phyloP scores from a whole-genome alignment of 2,113 vertebrate species.

The Nyctibius bracteatus region DNA sequence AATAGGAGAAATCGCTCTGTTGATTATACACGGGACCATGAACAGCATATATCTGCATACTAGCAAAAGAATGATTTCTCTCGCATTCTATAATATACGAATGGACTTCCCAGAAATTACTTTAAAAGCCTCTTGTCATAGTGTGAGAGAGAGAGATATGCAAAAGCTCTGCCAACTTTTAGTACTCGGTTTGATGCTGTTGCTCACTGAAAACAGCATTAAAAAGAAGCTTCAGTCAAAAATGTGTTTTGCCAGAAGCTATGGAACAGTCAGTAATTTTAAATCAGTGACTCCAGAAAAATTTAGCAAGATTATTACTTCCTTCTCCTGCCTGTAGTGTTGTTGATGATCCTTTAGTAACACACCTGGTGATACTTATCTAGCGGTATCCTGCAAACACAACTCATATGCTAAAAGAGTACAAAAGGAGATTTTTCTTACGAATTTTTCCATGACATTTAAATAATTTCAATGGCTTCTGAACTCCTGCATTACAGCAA shows the following conservation, averaged over 20 bases:
- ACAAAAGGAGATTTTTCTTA: neutral
- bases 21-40: neutral
- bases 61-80: neutral
- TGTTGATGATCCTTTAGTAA: neutral
- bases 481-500: neutral
- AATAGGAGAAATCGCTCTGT: neutral
- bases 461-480: neutral
- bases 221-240: slow-evolving; percentile 11
- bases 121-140: neutral
- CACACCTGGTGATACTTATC: neutral
- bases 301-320: neutral
- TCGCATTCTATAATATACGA: neutral
- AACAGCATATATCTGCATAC: neutral
- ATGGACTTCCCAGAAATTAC: neutral
- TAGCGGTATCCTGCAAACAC: neutral
- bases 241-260: neutral
- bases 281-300: neutral
- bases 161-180: slow-evolving; percentile 1
- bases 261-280: neutral
- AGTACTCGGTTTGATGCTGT: neutral
- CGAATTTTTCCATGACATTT: neutral
- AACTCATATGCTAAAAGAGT: neutral
- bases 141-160: neutral
- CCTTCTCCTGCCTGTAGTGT: neutral
- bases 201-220: neutral